Evolutionary conservation across 2,888 invertebrate genomes (phyloP), one percentile per base, ranked within the genome.

Genomic region (Epirrhoe tristata): DNA sequence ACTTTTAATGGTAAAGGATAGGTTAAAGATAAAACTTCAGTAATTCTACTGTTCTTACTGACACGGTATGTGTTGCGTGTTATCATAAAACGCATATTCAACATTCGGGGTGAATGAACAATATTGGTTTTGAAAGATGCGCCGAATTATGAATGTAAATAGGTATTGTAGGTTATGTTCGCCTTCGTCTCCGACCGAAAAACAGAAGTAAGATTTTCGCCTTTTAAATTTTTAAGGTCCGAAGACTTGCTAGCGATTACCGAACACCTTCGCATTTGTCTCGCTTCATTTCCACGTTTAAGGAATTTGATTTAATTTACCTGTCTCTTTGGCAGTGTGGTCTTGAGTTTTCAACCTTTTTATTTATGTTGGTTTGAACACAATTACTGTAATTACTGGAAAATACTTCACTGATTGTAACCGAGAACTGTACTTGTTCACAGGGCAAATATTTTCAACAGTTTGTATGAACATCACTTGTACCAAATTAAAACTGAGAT

Each of bases 251-350:
- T 53, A 43, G 10, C 7, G 31, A 39, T 6, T 58, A 48, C 17
- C 53, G 17, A 55, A 60, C 51, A 67, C 66, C 66, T 63, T 58
- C 66, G 50, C 54, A 62, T 63, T 67, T 63, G 54, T 55, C 54
- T 62, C 58, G 62, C 50, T 63, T 39, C 57, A 52, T 62, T 62
- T 62, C 66, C 66, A 46, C 54, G 62, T 66, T 60, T 34, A 64
- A 60, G 53, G 54, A 61, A 64, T 68, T 63, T 61, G 61, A 68
- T 66, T 66, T 55, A 39, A 69, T 70, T 67, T 70, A 74, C 72
- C 74, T 74, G 70, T 72, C 66, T 67, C 69, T 70, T 65, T 64
- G 61, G 68, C 63, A 53, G 48, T 52, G 39, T 67, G 70, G 53
- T 70, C 67, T 70, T 74, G 69, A 63, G 66, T 70, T 72, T 64